Percentiles rank a stretch among this genome's conserved stretches.
Evolutionary conservation across 2,797 vertebrate genomes (phyloP).

Genomic region (Lepidocolaptes lacrymiger): DNA sequence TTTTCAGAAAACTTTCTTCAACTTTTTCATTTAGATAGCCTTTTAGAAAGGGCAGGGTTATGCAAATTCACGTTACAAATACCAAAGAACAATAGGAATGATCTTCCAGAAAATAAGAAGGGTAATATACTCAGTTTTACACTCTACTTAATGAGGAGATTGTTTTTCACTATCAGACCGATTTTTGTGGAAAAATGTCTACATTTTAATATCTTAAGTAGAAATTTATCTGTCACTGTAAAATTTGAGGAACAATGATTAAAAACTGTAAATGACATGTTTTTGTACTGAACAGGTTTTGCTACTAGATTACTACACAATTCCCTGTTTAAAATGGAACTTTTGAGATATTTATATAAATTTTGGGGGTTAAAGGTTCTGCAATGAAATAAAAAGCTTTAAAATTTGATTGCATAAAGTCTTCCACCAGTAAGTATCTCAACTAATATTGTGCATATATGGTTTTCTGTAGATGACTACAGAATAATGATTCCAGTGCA

Average conservation of each 20-base stretch:
- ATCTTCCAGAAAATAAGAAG: not conserved
- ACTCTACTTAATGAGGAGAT: not conserved
- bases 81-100: not conserved
- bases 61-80: not conserved
- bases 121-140: not conserved
- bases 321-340: not conserved
- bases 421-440: not conserved
- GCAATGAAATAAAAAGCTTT: not conserved
- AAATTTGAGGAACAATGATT: not conserved
- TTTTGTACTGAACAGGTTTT: not conserved
- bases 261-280: not conserved
- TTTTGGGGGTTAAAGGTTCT: not conserved
- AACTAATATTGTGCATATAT: not conserved
- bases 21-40: not conserved
- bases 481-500: not conserved
- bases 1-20: not conserved
- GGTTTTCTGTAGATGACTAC: not conserved
- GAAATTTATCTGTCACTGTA: not conserved
- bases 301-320: not conserved
- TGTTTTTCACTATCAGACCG: not conserved
- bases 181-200: rapidly evolving
- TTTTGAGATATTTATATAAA: not conserved
- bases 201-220: not conserved
- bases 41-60: not conserved
- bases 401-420: not conserved